Evolutionary conservation across 2,797 vertebrate genomes (phyloP).

Genomic region (Microctenopoma stevenorrisi): DNA sequence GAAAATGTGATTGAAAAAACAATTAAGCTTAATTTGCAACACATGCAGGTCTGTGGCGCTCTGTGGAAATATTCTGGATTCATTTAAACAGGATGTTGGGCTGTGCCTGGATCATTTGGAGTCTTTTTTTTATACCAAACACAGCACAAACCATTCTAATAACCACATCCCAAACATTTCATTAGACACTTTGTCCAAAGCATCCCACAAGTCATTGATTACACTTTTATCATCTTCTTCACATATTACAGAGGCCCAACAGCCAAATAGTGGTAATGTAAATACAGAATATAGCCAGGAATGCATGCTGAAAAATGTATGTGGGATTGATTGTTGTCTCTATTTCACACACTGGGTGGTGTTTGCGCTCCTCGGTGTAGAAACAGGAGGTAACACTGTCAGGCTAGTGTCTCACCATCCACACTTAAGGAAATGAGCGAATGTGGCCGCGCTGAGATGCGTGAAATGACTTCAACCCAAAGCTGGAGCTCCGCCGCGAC

Average conservation of each 20-base stretch:
- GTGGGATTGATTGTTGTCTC: too few species aligned
- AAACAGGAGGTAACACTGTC: not conserved
- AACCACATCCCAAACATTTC: not conserved
- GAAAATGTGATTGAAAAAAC: too few species aligned
- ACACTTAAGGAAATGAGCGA: slow-evolving; percentile 16
- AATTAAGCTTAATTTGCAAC: not conserved
- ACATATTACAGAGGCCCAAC: not conserved
- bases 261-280: not conserved
- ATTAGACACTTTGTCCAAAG: not conserved
- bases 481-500: slow-evolving; percentile 2
- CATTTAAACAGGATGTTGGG: not conserved
- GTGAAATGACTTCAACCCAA: slow-evolving; percentile 26
- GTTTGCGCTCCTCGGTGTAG: not conserved
- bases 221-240: not conserved
- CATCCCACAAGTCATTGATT: not conserved
- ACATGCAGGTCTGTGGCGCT: not conserved
- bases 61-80: not conserved
- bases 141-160: not conserved
- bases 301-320: not conserved
- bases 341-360: not conserved
- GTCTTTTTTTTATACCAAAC: not conserved
- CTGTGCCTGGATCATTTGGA: slow-evolving; percentile 9
- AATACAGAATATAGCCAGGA: not conserved
- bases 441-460: slow-evolving; percentile 27
- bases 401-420: slow-evolving; percentile 1